phyloP scores from a whole-genome alignment of 2,888 invertebrate genomes.

The Digitonthophagus gazella region DNA sequence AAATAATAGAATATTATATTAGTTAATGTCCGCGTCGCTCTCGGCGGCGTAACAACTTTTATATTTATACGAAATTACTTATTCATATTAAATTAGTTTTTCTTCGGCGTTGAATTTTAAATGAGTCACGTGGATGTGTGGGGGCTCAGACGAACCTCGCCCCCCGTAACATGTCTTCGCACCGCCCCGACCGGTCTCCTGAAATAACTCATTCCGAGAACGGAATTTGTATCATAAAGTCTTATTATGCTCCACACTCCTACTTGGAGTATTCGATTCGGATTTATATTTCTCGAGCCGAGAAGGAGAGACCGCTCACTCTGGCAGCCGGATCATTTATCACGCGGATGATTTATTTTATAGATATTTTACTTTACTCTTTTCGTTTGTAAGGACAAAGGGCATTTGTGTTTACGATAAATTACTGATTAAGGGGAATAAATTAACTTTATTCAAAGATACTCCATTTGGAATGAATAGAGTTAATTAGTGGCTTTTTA shows the following conservation, averaged over 20 bases:
- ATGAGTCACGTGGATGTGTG: constrained; percentile 50
- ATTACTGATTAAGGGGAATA: background rate
- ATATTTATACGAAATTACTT: constrained; percentile 53
- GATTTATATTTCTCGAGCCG: constrained; percentile 42
- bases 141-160: constrained; percentile 26
- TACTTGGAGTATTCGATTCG: constrained; percentile 39
- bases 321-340: background rate
- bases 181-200: constrained; percentile 17
- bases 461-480: background rate
- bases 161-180: background rate
- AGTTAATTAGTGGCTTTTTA: background rate
- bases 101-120: constrained; percentile 50
- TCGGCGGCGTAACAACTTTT: constrained; percentile 41
- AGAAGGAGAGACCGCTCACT: background rate
- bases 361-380: background rate
- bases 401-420: background rate
- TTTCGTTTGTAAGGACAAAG: background rate
- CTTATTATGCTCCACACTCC: constrained; percentile 43
- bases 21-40: constrained; percentile 47
- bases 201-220: constrained; percentile 44
- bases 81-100: constrained; percentile 54
- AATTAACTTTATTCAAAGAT: background rate
- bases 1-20: constrained; percentile 55
- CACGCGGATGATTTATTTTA: background rate
- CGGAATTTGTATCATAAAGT: constrained; percentile 45